Conservation (phyloP, 1,140 invertebrate genomes). For the Choristoneura fumiferana region DNA sequence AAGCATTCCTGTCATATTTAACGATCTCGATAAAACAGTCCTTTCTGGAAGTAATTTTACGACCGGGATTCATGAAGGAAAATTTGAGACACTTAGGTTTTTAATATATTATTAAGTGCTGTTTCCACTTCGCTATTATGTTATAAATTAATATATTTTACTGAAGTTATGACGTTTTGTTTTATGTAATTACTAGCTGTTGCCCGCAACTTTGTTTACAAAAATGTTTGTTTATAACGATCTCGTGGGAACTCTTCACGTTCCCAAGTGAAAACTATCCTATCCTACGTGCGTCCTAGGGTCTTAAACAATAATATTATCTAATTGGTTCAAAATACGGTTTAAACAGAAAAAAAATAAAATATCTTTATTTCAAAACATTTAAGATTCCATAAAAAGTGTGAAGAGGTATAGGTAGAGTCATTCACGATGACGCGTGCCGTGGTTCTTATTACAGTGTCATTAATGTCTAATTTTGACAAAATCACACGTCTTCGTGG, state of each 20-base stretch:
- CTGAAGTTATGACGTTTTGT: not conserved
- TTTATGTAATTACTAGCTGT: too few species aligned
- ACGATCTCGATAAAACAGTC: not conserved
- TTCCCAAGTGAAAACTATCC: not conserved
- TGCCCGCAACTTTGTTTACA: too few species aligned
- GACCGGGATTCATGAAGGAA: not conserved
- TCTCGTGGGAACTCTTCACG: too few species aligned
- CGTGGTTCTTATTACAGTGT: too few species aligned
- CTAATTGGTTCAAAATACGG: not conserved
- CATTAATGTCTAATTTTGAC: too few species aligned
- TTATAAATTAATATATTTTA: not conserved
- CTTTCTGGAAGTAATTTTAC: not conserved
- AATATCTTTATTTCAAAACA: too few species aligned
- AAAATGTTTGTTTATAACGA: not conserved
- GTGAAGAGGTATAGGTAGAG: too few species aligned
- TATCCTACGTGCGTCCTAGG: not conserved
- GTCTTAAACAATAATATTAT: not conserved
- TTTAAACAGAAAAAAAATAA: not conserved
- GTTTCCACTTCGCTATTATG: slow-evolving; percentile 3
- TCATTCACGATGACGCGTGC: too few species aligned
- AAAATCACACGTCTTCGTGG: too few species aligned
- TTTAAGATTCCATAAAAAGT: too few species aligned
- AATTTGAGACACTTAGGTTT: not conserved
- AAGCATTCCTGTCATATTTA: not conserved
- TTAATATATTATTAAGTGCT: slow-evolving; percentile 8